Evolutionary conservation across 2,888 invertebrate genomes (phyloP), one percentile per base, ranked within the genome.

Genomic region (Ochlodes sylvanus): DNA sequence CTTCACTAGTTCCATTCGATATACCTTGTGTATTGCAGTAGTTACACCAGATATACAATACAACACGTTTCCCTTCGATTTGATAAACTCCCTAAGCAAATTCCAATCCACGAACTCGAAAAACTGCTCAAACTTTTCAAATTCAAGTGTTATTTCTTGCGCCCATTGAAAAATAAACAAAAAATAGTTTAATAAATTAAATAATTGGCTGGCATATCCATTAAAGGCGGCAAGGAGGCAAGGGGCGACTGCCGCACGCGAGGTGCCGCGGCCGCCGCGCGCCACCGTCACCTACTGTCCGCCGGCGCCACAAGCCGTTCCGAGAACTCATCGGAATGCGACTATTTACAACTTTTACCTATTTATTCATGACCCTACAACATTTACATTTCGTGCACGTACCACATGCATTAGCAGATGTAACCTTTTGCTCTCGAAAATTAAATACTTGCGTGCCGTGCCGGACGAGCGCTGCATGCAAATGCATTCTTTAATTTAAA

Each of bases 291-390:
- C n/a, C n/a, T n/a, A n/a, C n/a, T n/a, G n/a, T 68, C 72, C 71
- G 69, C 79, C 76, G 78, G 75, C 85, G 88, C 90, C 89, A 89
- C 89, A 89, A 84, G 80, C 81, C 77, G 79, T 92, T 89, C 89
- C 85, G 79, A 87, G 90, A 92, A 91, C 85, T 80, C 85, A 76
- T 77, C 77, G 89, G 90, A 88, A 89, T 90, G 90, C 86, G 86
- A 87, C 89, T 90, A 88, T 91, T 92, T 90, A 90, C 88, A 89
- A 90, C 88, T 88, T 90, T 92, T 90, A 89, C 91, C 90, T 91
- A 91, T 89, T 90, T 88, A 58, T 57, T 58, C 32, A 54, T 32
- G 32, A 54, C 14, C 86, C 88, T 86, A 89, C 88, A 86, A 89
- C 88, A 86, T 89, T 89, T 86, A 89, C 86, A 89, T 87, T 83